Evolutionary conservation across 2,797 vertebrate genomes (phyloP).

Genomic region (Epinephelus malabaricus): DNA sequence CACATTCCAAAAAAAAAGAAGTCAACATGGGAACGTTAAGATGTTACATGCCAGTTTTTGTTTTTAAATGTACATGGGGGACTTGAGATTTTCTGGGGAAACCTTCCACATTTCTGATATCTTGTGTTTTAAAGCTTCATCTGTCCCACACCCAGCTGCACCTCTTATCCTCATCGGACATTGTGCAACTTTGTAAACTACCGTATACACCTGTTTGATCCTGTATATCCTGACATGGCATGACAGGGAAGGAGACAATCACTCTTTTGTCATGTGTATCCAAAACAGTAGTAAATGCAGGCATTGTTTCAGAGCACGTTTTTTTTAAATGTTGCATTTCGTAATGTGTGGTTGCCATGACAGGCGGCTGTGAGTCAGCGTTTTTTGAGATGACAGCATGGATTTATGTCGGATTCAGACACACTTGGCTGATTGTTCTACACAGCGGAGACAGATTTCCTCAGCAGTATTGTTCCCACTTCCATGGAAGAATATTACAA

Average conservation of each 20-base stretch:
- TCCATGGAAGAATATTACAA: conserved; percentile 3
- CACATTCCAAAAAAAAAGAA: conserved; percentile 12
- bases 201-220: conserved; percentile 28
- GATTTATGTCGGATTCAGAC: conserved; percentile 35
- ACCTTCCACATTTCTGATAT: not conserved
- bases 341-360: conserved; percentile 24
- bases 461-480: conserved; percentile 7
- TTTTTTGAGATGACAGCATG: conserved; percentile 32
- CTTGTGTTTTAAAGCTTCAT: not conserved
- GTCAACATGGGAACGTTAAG: not conserved
- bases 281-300: conserved; percentile 18
- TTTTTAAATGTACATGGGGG: not conserved
- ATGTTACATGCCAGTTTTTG: not conserved
- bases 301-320: not conserved
- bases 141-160: conserved; percentile 17
- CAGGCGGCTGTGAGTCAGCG: conserved; percentile 35
- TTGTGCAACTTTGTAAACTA: not conserved
- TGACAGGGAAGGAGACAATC: conserved; percentile 17
- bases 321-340: conserved; percentile 21
- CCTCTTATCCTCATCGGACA: not conserved
- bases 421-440: conserved; percentile 44
- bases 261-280: not conserved
- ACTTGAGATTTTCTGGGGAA: not conserved
- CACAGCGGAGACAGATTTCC: conserved; percentile 12
- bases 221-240: conserved; percentile 19